Base-by-base conservation (phyloP, 2,888 invertebrate genomes). In the Pardosa pseudoannulata region DNA sequence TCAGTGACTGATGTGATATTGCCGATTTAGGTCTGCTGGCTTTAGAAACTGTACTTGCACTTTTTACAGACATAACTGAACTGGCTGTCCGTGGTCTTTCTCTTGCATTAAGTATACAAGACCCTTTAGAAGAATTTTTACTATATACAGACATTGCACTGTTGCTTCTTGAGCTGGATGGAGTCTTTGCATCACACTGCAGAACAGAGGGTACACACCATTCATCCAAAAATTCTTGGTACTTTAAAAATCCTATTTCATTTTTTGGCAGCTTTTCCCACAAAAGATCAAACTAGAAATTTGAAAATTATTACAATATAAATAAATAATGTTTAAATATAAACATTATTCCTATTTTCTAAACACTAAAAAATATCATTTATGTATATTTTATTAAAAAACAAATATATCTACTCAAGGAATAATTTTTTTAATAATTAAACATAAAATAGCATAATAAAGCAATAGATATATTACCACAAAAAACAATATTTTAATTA, bases 241-340 rank as follows among this genome's bases (percentile, higher is more conserved):
- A 83, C 13, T 73, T 72, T 27, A 83, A 31, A 11, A 78, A 50
- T 16, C 83, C 83, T 36, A 78, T 72, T 39, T 83, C 83, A 50
- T 83, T 83, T 29, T 78, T 32, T 23, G 83, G 83, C 27, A 83
- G 83, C 23, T 32, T 67, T 27, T 78, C 64, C 83, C 83, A 83
- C 0, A 83, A 32, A 27, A 28, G 11, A n/a, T 83, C 64, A 50
- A 83, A 72, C 83, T 83, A 39, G 28, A 78, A 76, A 82, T n/a
- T 7, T 36, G 9, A 9, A 36, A 36, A n/a, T n/a, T n/a, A n/a
- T n/a, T n/a, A n/a, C n/a, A n/a, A n/a, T n/a, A n/a, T n/a, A n/a
- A n/a, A n/a, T n/a, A n/a, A n/a, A n/a, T n/a, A n/a, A n/a, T n/a
- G n/a, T n/a, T n/a, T n/a, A n/a, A n/a, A n/a, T n/a, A n/a, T n/a